Conservation (phyloP, 2,797 vertebrate species). For the Gambusia yucatana region DNA sequence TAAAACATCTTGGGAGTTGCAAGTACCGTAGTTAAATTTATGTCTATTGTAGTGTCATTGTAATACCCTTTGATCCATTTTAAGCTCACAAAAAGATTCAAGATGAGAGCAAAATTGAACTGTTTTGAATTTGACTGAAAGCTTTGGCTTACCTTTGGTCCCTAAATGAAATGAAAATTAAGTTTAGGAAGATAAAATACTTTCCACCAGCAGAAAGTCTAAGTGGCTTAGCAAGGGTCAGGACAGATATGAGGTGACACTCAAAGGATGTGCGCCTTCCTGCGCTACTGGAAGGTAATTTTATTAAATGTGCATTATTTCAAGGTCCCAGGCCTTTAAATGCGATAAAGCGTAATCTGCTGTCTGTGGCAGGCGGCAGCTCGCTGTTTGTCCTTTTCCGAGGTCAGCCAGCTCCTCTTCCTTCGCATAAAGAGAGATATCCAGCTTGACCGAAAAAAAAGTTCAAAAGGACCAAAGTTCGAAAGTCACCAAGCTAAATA, state of each 20-base stretch:
- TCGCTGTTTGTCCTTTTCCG: slow-evolving; percentile 61
- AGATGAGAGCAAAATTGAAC: slow-evolving; percentile 55
- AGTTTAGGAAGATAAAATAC: slow-evolving; percentile 61
- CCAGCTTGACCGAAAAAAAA: slow-evolving; percentile 14
- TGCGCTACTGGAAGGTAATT: slow-evolving; percentile 75
- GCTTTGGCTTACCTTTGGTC: slow-evolving; percentile 34
- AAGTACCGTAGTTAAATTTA: slow-evolving; percentile 7
- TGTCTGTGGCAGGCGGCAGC: slow-evolving; percentile 53
- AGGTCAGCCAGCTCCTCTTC: slow-evolving; percentile 59
- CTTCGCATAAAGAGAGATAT: slow-evolving; percentile 26
- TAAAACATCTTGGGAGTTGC: background rate
- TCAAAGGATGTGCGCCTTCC: slow-evolving; percentile 56
- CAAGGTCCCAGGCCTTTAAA: slow-evolving; percentile 77
- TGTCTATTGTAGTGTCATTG: slow-evolving; percentile 6
- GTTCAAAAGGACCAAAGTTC: slow-evolving; percentile 7
- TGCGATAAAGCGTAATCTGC: slow-evolving; percentile 75
- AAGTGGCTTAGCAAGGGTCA: slow-evolving; percentile 62
- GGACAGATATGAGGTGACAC: slow-evolving; percentile 70
- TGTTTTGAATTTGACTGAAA: slow-evolving; percentile 44
- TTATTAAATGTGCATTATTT: slow-evolving; percentile 79
- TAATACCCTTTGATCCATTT: slow-evolving; percentile 43
- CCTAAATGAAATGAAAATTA: slow-evolving; percentile 53
- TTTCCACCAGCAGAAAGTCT: slow-evolving; percentile 65
- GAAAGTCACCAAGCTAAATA: background rate
- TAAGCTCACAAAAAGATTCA: slow-evolving; percentile 25